Percentiles rank a stretch among this genome's conserved stretches.
Conservation (phyloP, 2,113 vertebrate species). For the Oncorhynchus keta region DNA sequence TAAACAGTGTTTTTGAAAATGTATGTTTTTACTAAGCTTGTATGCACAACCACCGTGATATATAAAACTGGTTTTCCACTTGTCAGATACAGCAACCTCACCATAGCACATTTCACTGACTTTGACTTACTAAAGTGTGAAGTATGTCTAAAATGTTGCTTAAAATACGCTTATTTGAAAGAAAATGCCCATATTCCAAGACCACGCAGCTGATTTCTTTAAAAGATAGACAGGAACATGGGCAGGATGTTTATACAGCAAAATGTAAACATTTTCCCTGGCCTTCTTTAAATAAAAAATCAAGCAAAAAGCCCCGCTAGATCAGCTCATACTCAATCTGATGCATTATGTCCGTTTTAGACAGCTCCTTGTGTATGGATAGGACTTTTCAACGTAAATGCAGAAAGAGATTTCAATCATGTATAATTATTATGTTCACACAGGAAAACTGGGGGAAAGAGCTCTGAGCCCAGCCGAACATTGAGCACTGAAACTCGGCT, state of each 20-base stretch:
- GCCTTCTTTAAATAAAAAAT: constrained; percentile 95
- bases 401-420: constrained; percentile 3
- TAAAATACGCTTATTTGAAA: constrained; percentile 31
- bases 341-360: constrained; percentile 55
- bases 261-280: constrained; percentile 93
- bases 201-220: constrained; percentile 74
- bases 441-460: constrained; percentile 57
- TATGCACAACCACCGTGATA: background rate
- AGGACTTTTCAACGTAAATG: constrained; percentile 23
- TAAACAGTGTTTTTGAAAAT: background rate
- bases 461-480: constrained; percentile 48
- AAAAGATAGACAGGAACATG: constrained; percentile 85
- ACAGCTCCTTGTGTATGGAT: constrained; percentile 42
- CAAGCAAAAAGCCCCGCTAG: constrained; percentile 81
- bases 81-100: background rate
- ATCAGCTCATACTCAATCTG: constrained; percentile 80
- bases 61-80: background rate
- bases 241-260: constrained; percentile 97
- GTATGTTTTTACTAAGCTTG: background rate
- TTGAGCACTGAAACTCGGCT: constrained; percentile 53
- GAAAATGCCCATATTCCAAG: constrained; percentile 54
- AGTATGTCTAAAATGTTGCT: constrained; percentile 31
- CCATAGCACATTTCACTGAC: background rate
- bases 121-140: constrained; percentile 18
- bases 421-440: constrained; percentile 61